Evolutionary conservation across 64 coral and sea anemone species (phyloP).

Genomic region (Anthopleura sola): DNA sequence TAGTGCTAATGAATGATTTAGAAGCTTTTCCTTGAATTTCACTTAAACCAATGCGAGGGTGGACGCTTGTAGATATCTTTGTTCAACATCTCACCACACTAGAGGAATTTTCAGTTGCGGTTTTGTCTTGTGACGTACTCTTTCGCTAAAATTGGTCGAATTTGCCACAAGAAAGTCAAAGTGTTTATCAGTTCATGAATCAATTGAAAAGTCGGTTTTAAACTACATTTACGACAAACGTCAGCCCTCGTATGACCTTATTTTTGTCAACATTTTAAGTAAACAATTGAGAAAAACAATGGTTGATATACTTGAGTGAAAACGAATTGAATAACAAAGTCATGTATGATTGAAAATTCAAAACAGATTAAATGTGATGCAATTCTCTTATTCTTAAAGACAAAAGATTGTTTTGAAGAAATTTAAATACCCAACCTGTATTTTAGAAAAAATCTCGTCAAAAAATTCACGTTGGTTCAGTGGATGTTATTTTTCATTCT

Average conservation of each 20-base stretch:
- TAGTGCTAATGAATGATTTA: not conserved
- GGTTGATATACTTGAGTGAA: not conserved
- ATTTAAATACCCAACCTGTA: not conserved
- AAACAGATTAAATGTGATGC: not conserved
- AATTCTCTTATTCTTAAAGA: not conserved
- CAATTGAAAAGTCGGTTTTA: not conserved
- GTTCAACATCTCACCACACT: not conserved
- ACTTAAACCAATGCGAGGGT: not conserved
- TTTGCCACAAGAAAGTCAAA: not conserved
- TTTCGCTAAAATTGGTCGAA: not conserved
- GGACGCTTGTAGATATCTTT: not conserved
- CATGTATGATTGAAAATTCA: slow-evolving; percentile 1
- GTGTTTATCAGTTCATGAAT: not conserved
- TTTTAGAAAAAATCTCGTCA: not conserved
- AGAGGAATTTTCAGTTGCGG: not conserved
- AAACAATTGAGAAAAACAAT: not conserved
- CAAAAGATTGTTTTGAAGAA: not conserved
- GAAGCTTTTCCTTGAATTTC: not conserved
- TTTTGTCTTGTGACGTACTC: not conserved
- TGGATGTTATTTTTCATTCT: not conserved
- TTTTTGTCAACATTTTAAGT: slow-evolving; percentile 3
- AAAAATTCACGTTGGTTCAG: not conserved
- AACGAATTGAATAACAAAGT: not conserved
- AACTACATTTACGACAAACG: not conserved
- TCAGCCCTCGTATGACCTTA: not conserved